Conservation (phyloP, 1,140 invertebrate genomes). For the Drosophila cardini region DNA sequence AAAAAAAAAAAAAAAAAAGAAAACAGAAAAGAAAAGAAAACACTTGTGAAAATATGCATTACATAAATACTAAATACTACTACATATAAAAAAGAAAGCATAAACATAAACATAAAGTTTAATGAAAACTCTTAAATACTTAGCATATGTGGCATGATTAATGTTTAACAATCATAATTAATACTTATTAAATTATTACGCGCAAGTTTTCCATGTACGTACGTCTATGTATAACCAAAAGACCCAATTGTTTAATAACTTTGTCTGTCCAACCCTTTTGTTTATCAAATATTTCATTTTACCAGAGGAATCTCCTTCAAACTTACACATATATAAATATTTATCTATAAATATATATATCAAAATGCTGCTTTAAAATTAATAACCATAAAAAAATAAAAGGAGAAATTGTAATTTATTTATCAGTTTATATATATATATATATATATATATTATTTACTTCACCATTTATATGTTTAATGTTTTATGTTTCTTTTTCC, state of each 20-base stretch:
- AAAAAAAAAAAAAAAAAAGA: slow-evolving; percentile 20
- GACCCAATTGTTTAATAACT: slow-evolving; percentile 32
- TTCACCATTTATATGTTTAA: slow-evolving; percentile 35
- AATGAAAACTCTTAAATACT: slow-evolving; percentile 48
- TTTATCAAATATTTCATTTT: slow-evolving; percentile 31
- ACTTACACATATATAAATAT: slow-evolving; percentile 39
- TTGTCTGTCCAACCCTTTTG: slow-evolving; percentile 26
- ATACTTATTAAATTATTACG: slow-evolving; percentile 66
- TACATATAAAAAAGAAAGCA: slow-evolving; percentile 49
- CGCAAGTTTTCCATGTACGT: slow-evolving; percentile 50
- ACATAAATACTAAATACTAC: slow-evolving; percentile 70
- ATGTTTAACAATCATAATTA: slow-evolving; percentile 53
- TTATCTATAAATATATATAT: slow-evolving; percentile 32
- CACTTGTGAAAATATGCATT: slow-evolving; percentile 80
- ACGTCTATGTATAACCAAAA: slow-evolving; percentile 29
- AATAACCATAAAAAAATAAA: slow-evolving; percentile 25
- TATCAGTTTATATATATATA: slow-evolving; percentile 20
- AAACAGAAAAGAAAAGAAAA: slow-evolving; percentile 38
- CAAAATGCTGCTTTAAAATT: slow-evolving; percentile 26
- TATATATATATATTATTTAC: slow-evolving; percentile 50
- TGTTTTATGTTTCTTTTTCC: slow-evolving; percentile 47
- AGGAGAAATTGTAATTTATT: slow-evolving; percentile 64
- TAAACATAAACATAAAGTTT: slow-evolving; percentile 25
- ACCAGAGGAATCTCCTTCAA: slow-evolving; percentile 42
- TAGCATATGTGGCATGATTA: slow-evolving; percentile 64